These are phyloP conservation scores for Zygaena filipendulae DNA, from an alignment of 2,888 invertebrate genomes.

Conservation along the genomic window DNA sequence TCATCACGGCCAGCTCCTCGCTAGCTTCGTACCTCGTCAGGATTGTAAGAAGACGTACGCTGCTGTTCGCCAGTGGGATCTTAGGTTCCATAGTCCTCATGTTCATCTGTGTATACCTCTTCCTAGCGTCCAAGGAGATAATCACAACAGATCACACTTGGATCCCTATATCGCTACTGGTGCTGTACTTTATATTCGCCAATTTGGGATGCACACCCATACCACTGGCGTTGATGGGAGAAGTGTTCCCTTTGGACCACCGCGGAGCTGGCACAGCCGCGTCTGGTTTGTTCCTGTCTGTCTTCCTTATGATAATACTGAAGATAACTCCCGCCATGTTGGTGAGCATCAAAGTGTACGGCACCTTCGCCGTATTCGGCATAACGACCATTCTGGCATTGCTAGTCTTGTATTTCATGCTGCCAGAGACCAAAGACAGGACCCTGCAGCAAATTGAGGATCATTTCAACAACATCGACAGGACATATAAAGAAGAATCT, in stretches of 20 bases:
- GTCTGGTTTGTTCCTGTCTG: constrained; percentile 25
- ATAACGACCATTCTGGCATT: constrained; percentile 29
- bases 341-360: constrained; percentile 27
- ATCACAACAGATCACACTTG: constrained; percentile 23
- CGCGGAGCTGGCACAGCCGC: constrained; percentile 30
- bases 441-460: constrained; percentile 75
- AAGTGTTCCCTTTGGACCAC: constrained; percentile 38
- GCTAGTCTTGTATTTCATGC: constrained; percentile 59
- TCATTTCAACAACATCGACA: constrained; percentile 41
- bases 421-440: constrained; percentile 76
- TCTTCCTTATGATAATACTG: constrained; percentile 24
- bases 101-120: constrained; percentile 27
- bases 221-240: constrained; percentile 37
- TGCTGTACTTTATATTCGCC: constrained; percentile 30
- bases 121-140: constrained; percentile 20
- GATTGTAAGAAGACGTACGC: constrained; percentile 28
- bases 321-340: constrained; percentile 32
- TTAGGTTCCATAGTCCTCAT: constrained; percentile 24
- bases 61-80: constrained; percentile 33
- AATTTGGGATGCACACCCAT: constrained; percentile 45
- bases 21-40: constrained; percentile 32
- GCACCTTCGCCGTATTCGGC: constrained; percentile 37
- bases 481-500: too few relatives aligned
- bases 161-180: constrained; percentile 29
- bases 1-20: constrained; percentile 29